These are phyloP conservation scores for Coturnix japonica DNA, from an alignment of 2,113 vertebrate species.

Conservation along the genomic window DNA sequence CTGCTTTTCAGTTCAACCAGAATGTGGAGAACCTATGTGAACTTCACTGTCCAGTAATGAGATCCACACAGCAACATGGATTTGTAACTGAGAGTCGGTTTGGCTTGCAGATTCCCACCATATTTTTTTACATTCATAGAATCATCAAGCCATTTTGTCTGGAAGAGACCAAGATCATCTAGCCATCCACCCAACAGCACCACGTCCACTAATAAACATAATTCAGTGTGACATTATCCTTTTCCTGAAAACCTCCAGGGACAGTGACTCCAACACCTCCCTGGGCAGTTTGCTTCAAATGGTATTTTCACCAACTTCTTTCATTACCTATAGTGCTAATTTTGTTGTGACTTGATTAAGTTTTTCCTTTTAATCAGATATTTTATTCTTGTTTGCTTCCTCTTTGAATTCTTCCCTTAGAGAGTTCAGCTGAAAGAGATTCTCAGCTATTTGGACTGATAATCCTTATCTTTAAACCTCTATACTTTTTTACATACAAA, in stretches of 20 bases:
- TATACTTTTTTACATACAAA: not conserved
- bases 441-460: not conserved
- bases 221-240: no score
- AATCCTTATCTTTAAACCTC: not conserved
- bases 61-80: rapidly evolving
- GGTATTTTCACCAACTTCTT: not conserved
- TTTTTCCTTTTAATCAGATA: not conserved
- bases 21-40: not conserved
- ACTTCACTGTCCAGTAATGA: not conserved
- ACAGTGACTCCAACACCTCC: no score
- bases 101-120: not conserved
- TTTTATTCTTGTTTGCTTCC: not conserved
- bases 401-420: not conserved
- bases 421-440: not conserved
- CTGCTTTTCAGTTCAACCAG: not conserved
- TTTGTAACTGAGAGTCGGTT: not conserved
- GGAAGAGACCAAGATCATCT: no score
- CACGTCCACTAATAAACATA: no score
- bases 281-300: no score
- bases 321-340: not conserved
- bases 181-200: no score
- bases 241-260: no score
- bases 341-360: not conserved
- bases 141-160: no score
- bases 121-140: not conserved